Percentiles rank a stretch among this genome's conserved stretches.
Evolutionary conservation across 2,888 invertebrate species (phyloP).

Genomic region (Coleophora deauratella): DNA sequence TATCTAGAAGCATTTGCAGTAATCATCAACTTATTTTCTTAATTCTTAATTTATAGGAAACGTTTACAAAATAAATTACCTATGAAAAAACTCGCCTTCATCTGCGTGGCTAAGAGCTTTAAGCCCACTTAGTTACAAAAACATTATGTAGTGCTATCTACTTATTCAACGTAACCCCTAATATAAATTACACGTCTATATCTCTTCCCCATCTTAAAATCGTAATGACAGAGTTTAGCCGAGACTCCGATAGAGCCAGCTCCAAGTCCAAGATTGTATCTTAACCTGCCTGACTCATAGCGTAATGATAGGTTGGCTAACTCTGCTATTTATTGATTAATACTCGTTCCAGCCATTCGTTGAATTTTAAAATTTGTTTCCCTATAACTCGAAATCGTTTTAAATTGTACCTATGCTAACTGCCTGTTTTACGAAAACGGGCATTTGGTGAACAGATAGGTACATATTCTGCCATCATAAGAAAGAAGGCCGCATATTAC

Average conservation of each 20-base stretch:
- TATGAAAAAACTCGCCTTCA: too few species aligned
- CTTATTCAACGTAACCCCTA: neutral
- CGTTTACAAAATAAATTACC: too few species aligned
- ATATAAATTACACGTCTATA: conserved; percentile 7
- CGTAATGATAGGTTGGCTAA: conserved; percentile 49
- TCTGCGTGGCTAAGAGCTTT: too few species aligned
- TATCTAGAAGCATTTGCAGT: too few species aligned
- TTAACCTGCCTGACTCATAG: conserved; percentile 44
- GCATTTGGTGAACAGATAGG: too few species aligned
- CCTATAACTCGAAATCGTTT: conserved; percentile 31
- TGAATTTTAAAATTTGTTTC: conserved; percentile 38
- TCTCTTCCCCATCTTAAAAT: conserved; percentile 10
- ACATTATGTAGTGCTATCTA: too few species aligned
- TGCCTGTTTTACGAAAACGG: conserved; percentile 2
- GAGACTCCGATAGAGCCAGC: conserved; percentile 21
- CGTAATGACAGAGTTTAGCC: conserved; percentile 29
- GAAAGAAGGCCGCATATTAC: too few species aligned
- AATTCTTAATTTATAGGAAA: too few species aligned
- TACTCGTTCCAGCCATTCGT: conserved; percentile 35
- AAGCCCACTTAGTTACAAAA: too few species aligned
- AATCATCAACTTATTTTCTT: too few species aligned
- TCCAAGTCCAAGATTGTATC: conserved; percentile 23
- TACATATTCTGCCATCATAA: too few species aligned
- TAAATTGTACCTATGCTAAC: conserved; percentile 13
- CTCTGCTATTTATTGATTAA: conserved; percentile 42